phyloP scores from a whole-genome alignment of 2,888 invertebrate species.

The Drosophila fungiperda region DNA sequence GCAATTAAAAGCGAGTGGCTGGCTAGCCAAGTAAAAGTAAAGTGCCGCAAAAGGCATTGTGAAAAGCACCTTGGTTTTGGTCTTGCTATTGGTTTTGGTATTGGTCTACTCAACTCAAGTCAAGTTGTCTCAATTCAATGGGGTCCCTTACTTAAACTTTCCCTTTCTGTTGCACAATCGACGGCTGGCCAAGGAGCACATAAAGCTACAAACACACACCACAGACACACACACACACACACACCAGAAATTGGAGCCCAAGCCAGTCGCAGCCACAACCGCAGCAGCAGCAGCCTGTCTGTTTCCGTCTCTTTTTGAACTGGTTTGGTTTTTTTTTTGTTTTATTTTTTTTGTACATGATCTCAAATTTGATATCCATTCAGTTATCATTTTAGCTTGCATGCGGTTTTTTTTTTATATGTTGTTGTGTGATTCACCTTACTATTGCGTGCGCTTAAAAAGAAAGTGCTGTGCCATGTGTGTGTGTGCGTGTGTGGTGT shows the following conservation, averaged over 20 bases:
- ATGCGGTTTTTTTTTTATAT: slow-evolving; percentile 9
- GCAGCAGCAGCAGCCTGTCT: background rate
- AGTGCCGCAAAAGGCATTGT: slow-evolving; percentile 56
- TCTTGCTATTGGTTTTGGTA: background rate
- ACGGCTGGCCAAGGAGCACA: slow-evolving; percentile 41
- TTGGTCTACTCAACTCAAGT: slow-evolving; percentile 11
- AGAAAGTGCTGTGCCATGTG: slow-evolving; percentile 48
- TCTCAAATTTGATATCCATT: slow-evolving; percentile 38
- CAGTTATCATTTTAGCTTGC: slow-evolving; percentile 35
- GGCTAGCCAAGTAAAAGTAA: slow-evolving; percentile 76
- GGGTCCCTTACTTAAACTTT: slow-evolving; percentile 68
- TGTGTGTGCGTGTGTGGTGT: background rate
- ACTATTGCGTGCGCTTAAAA: slow-evolving; percentile 40
- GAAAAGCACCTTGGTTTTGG: slow-evolving; percentile 24
- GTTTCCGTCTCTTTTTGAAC: slow-evolving; percentile 32
- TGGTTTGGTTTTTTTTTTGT: slow-evolving; percentile 39
- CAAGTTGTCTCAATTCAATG: slow-evolving; percentile 6
- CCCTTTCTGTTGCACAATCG: slow-evolving; percentile 76
- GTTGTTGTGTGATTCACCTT: slow-evolving; percentile 44
- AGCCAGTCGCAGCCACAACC: slow-evolving; percentile 8
- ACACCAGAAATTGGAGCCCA: background rate
- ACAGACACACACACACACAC: background rate
- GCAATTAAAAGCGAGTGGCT: slow-evolving; percentile 67
- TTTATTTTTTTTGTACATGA: slow-evolving; percentile 2
- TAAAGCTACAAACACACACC: background rate